phyloP scores from a whole-genome alignment of 2,113 vertebrate genomes.

The Clinocottus analis region DNA sequence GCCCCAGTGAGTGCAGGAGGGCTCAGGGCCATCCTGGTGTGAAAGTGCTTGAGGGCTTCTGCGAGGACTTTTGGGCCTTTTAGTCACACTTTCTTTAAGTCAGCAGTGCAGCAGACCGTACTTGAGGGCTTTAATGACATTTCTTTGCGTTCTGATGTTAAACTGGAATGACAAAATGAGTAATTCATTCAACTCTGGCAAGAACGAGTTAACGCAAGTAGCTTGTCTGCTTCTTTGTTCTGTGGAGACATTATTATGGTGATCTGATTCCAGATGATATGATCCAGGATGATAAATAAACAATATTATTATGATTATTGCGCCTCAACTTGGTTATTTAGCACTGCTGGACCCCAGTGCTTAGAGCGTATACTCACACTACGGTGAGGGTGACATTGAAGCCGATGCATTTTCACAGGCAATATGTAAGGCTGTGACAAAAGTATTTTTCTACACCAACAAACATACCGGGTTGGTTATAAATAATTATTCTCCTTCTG shows the following conservation, averaged over 20 bases:
- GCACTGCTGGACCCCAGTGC: too few relatives aligned
- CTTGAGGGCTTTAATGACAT: too few relatives aligned
- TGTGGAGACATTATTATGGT: not conserved
- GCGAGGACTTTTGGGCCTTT: conserved; percentile 11
- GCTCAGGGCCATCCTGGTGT: not conserved
- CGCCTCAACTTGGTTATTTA: not conserved
- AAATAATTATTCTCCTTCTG: not conserved
- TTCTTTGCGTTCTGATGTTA: too few relatives aligned
- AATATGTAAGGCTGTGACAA: not conserved
- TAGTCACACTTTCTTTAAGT: conserved; percentile 8
- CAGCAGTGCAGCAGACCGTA: too few relatives aligned
- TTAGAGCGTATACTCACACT: not conserved
- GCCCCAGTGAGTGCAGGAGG: not conserved
- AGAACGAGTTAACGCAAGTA: too few relatives aligned
- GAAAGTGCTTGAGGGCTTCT: conserved; percentile 22
- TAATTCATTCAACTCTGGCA: too few relatives aligned
- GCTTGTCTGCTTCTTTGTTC: not conserved
- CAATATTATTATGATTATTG: not conserved
- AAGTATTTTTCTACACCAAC: not conserved
- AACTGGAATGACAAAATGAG: too few relatives aligned
- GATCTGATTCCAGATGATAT: not conserved
- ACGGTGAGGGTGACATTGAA: not conserved
- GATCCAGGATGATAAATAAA: not conserved
- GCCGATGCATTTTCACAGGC: not conserved
- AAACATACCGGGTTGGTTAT: not conserved